phyloP scores from a whole-genome alignment of 2,888 invertebrate genomes.

The Priocnemis perturbator region DNA sequence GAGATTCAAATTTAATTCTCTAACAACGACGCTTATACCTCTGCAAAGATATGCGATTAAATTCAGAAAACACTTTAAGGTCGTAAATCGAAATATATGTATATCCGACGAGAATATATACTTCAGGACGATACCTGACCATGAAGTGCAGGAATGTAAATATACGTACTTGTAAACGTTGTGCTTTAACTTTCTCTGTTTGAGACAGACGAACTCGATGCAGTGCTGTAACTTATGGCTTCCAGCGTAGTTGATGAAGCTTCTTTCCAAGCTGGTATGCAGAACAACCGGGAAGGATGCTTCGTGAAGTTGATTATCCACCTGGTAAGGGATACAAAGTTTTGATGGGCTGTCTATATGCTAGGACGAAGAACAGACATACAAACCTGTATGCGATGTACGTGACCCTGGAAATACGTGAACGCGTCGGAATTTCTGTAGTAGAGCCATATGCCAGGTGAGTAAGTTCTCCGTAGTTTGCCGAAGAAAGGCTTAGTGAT shows the following conservation, averaged over 20 bases:
- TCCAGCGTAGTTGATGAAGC: conserved; percentile 57
- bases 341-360: too few relatives aligned
- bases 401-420: conserved; percentile 81
- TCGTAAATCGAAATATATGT: too few relatives aligned
- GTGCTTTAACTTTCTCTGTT: conserved; percentile 62
- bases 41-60: conserved; percentile 43
- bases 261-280: conserved; percentile 78
- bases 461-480: conserved; percentile 83
- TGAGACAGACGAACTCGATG: conserved; percentile 65
- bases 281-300: conserved; percentile 84
- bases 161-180: conserved; percentile 63
- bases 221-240: conserved; percentile 65
- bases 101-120: too few relatives aligned
- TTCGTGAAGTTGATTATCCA: conserved; percentile 86
- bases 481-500: conserved; percentile 92
- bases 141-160: too few relatives aligned
- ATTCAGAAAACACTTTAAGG: neutral
- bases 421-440: conserved; percentile 83
- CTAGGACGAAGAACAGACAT: too few relatives aligned
- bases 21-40: conserved; percentile 61
- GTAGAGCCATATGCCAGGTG: conserved; percentile 86
- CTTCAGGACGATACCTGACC: too few relatives aligned
- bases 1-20: conserved; percentile 65
- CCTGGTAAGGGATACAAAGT: conserved; percentile 74
- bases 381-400: conserved; percentile 80